Conservation (phyloP, 2,113 vertebrate genomes). For the Xerus inauris region DNA sequence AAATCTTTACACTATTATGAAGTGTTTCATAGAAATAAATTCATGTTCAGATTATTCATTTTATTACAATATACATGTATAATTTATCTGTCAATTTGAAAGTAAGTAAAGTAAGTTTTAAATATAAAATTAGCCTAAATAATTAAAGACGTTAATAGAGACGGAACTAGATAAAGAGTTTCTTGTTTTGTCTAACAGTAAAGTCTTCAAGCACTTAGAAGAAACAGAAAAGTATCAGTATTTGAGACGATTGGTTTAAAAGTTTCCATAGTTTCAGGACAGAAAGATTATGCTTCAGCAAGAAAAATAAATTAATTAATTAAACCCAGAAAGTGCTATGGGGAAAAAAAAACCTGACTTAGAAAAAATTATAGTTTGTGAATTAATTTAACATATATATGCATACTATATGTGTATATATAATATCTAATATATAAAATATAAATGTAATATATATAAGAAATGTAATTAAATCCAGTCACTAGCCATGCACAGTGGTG, state of each 20-base stretch:
- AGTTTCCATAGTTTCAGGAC: neutral
- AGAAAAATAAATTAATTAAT: neutral
- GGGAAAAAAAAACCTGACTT: neutral
- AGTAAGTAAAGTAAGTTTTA: neutral
- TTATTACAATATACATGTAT: neutral
- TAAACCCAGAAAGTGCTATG: neutral
- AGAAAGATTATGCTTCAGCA: neutral
- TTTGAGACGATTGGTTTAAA: neutral
- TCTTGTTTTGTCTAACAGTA: neutral
- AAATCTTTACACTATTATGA: too few species aligned
- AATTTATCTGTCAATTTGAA: neutral
- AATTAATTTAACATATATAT: neutral
- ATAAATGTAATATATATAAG: too few species aligned
- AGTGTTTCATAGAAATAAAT: too few species aligned
- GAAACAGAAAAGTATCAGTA: neutral
- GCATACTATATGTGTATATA: too few species aligned
- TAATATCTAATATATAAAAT: too few species aligned
- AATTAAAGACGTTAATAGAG: neutral
- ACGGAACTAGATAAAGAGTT: neutral
- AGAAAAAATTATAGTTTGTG: neutral
- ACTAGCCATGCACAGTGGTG: too few species aligned
- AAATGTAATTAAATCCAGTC: too few species aligned
- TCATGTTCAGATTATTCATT: neutral
- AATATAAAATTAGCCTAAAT: neutral
- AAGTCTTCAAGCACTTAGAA: neutral